Evolutionary conservation across 1,140 invertebrate species (phyloP).

Genomic region (Frieseomelitta varia): DNA sequence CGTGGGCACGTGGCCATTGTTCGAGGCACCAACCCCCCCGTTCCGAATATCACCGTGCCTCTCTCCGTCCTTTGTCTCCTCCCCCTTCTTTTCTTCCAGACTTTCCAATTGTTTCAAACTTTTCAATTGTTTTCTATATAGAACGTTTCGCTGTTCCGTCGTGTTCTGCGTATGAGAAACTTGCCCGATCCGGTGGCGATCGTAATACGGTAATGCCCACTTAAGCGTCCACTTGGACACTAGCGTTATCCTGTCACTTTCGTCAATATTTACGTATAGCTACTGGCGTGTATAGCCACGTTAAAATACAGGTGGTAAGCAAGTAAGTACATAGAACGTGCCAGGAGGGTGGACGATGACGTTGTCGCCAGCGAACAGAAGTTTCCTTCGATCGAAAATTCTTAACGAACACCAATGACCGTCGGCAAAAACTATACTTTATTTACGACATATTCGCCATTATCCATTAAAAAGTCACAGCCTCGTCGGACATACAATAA

Average conservation of each 20-base stretch:
- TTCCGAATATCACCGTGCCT: not conserved
- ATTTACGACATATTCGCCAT: slow-evolving; percentile 60
- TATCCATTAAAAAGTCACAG: slow-evolving; percentile 72
- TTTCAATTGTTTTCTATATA: too few species aligned
- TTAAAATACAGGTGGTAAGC: not conserved
- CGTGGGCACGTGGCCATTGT: slow-evolving; percentile 62
- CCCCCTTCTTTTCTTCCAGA: not conserved
- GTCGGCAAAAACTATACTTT: slow-evolving; percentile 64
- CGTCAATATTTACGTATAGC: not conserved
- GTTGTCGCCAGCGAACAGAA: not conserved
- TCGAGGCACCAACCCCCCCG: not conserved
- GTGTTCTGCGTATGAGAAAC: not conserved
- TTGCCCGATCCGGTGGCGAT: not conserved
- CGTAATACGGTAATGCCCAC: too few species aligned
- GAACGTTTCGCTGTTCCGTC: too few species aligned
- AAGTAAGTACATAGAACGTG: too few species aligned
- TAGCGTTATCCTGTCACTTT: too few species aligned
- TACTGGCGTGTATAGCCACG: too few species aligned
- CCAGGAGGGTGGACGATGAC: too few species aligned
- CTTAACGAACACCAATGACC: slow-evolving; percentile 16
- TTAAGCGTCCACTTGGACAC: too few species aligned
- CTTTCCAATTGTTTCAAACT: not conserved
- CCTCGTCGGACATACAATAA: slow-evolving; percentile 63
- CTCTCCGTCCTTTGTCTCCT: not conserved
- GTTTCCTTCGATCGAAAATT: slow-evolving; percentile 31